Evolutionary conservation across 2,888 invertebrate genomes (phyloP).

Genomic region (Amitus sp.): DNA sequence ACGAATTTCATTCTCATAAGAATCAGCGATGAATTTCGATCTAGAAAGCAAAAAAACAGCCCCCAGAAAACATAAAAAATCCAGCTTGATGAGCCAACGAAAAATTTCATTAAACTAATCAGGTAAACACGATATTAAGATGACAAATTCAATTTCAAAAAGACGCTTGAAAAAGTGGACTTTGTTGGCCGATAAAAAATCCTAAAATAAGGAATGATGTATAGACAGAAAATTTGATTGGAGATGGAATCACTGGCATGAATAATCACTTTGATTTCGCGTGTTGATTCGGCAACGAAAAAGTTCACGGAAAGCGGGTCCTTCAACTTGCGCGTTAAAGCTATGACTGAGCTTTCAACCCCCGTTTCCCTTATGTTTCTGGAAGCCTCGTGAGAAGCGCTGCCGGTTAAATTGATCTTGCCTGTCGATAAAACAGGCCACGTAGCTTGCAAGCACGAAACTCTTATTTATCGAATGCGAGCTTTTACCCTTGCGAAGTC

Average conservation of each 20-base stretch:
- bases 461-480: conserved; percentile 23
- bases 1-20: too few relatives aligned
- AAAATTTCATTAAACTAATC: too few relatives aligned
- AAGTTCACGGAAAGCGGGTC: conserved; percentile 44
- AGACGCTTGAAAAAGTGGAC: too few relatives aligned
- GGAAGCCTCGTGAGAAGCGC: conserved; percentile 8
- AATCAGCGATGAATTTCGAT: too few relatives aligned
- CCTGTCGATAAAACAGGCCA: conserved; percentile 27
- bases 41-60: too few relatives aligned
- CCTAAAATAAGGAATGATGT: too few relatives aligned
- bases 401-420: conserved; percentile 21
- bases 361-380: conserved; percentile 38
- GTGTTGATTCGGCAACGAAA: conserved; percentile 24
- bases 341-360: conserved; percentile 61
- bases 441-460: conserved; percentile 10
- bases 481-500: not conserved
- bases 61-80: too few relatives aligned
- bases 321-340: conserved; percentile 56
- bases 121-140: too few relatives aligned
- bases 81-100: too few relatives aligned
- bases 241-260: not conserved
- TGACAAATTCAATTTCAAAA: too few relatives aligned
- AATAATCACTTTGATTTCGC: conserved; percentile 35
- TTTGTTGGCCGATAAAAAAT: too few relatives aligned
- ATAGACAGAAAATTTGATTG: not conserved